phyloP scores from a whole-genome alignment of 2,797 vertebrate species.

The Syngnathus rostellatus region DNA sequence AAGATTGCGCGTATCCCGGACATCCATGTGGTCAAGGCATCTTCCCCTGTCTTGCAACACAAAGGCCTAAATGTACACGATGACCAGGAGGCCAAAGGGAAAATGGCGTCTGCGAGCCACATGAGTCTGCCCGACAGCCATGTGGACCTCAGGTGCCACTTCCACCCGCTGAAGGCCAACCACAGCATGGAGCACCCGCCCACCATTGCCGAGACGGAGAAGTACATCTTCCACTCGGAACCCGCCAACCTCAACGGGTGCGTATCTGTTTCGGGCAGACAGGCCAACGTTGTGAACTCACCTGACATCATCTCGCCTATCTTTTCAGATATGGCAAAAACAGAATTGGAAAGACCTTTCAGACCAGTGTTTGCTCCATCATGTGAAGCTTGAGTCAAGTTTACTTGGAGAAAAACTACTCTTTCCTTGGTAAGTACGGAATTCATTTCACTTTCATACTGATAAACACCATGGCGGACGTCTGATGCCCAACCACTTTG shows the following conservation, averaged over 20 bases:
- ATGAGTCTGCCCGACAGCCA: conserved; percentile 54
- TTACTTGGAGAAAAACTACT: conserved; percentile 10
- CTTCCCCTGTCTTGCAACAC: conserved; percentile 26
- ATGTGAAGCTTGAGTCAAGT: conserved; percentile 75
- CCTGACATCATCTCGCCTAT: not conserved
- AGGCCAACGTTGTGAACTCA: not conserved
- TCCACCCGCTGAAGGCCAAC: conserved; percentile 59
- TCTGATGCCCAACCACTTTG: not conserved
- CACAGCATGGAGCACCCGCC: conserved; percentile 54
- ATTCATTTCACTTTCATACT: not conserved
- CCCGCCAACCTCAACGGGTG: conserved; percentile 73
- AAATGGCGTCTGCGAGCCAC: conserved; percentile 17
- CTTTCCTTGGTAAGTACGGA: conserved; percentile 47
- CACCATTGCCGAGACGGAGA: conserved; percentile 56
- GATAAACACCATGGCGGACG: not conserved
- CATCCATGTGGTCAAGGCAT: conserved; percentile 54
- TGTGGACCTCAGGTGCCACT: conserved; percentile 54
- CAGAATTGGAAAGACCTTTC: conserved; percentile 68
- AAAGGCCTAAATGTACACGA: conserved; percentile 18
- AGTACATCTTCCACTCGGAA: conserved; percentile 69
- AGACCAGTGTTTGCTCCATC: conserved; percentile 86
- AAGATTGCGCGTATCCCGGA: conserved; percentile 45
- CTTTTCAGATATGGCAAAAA: conserved; percentile 58
- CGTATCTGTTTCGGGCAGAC: not conserved
- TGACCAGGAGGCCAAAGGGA: conserved; percentile 9